Percentiles rank a stretch among this genome's conserved stretches.
Evolutionary conservation across 2,888 invertebrate species (phyloP).

Genomic region (Drosophila emarginata): DNA sequence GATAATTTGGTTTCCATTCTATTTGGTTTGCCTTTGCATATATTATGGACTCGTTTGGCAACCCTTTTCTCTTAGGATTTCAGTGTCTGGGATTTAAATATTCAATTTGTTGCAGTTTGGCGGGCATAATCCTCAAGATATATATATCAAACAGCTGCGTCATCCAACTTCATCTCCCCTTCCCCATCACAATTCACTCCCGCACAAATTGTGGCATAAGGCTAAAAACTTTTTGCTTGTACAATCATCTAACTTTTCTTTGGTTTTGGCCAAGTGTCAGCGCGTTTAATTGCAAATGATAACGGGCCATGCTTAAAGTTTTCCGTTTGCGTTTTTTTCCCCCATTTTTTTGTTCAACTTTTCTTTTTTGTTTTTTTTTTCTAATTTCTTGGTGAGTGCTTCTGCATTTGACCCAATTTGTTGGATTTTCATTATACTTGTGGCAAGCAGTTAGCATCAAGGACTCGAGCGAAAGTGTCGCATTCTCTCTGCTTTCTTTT

Average conservation of each 20-base stretch:
- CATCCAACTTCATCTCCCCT: not conserved
- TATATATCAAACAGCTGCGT: constrained; percentile 39
- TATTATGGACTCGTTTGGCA: constrained; percentile 56
- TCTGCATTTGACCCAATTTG: constrained; percentile 57
- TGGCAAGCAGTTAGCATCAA: constrained; percentile 29
- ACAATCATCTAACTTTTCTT: constrained; percentile 23
- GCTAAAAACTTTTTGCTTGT: constrained; percentile 48
- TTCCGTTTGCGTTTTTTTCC: constrained; percentile 25
- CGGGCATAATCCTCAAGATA: constrained; percentile 28
- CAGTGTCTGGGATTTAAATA: constrained; percentile 62
- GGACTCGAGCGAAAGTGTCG: constrained; percentile 63
- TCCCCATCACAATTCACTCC: constrained; percentile 14
- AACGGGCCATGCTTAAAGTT: constrained; percentile 55
- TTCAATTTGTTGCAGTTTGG: constrained; percentile 60
- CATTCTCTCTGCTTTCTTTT: constrained; percentile 16
- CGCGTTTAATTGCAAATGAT: constrained; percentile 71
- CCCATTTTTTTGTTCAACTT: constrained; percentile 26
- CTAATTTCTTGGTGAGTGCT: constrained; percentile 47
- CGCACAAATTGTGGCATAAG: constrained; percentile 39
- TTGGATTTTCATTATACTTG: constrained; percentile 60
- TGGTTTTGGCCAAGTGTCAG: constrained; percentile 57
- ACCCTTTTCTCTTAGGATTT: constrained; percentile 42
- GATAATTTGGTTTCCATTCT: constrained; percentile 44
- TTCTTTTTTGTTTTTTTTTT: constrained; percentile 29
- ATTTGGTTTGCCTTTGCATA: constrained; percentile 45